Base-by-base conservation (phyloP, 1,140 invertebrate genomes). In the Penaeus vannamei region DNA sequence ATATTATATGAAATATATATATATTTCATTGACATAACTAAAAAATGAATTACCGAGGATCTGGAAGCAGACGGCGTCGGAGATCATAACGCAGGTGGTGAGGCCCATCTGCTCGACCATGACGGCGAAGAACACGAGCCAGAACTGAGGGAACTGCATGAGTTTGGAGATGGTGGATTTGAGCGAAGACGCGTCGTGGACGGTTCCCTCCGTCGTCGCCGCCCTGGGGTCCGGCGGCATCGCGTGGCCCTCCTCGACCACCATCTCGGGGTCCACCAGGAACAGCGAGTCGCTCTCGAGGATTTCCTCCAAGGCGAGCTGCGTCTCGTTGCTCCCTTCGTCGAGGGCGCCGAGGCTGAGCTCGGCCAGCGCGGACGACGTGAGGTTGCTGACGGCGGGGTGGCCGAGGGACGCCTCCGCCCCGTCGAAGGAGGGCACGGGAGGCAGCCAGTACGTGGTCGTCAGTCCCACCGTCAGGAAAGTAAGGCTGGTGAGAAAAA, bases 11-110 rank as follows among this genome's bases (percentile, higher is more conserved):
- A 53, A 53, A 17, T 14, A 53, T 53, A 53, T 53, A 42, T 42
- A 7, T 7, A 42, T 42, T 42, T 5, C 1, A 42, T 42, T 42
- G 36, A 42, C 36, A 53, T 53, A 46, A 46, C 10, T 12, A 10
- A 2, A 53, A 2, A 53, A 10, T 53, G 53, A 12, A 53, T 83
- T 72, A 82, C 86, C 86, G 26, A 88, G 80, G 62, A 88, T 88
- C 42, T 88, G 86, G 46, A 88, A 83, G 62, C 86, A 88, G 17
- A 88, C 86, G 46, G 86, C 62, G 61, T 88, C 86, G 23, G 86
- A 17, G 80, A 88, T 88, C 80, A 69, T 88, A 19, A 83, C 60
- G 53, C 86, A 83, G 8, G 62, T 83, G 42, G 32, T 88, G 62
- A 72, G 53, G 8, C 86, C 86, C 46, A 88, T 88, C 80, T 88